phyloP scores from a whole-genome alignment of 2,888 invertebrate genomes.

The Cosmia trapezina region DNA sequence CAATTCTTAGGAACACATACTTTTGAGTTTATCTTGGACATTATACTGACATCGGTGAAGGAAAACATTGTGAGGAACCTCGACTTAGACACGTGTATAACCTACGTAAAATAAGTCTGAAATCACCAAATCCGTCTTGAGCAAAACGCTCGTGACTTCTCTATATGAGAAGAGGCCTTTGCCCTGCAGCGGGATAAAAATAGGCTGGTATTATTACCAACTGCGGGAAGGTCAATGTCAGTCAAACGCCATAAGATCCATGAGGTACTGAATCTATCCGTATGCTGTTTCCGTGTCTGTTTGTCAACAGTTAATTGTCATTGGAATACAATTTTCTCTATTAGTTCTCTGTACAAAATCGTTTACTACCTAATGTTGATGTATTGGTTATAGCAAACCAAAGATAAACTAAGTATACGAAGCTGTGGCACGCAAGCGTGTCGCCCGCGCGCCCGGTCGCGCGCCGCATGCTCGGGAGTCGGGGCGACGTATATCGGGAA shows the following conservation, averaged over 20 bases:
- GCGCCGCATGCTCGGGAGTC: constrained; percentile 55
- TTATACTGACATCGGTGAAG: neutral
- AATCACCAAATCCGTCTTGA: too few species aligned
- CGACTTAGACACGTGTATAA: too few species aligned
- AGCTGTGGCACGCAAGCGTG: constrained; percentile 49
- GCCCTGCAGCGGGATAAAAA: neutral
- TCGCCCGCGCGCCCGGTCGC: constrained; percentile 65
- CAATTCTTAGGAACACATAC: neutral
- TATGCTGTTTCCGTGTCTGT: neutral
- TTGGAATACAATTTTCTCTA: too few species aligned
- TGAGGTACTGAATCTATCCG: neutral
- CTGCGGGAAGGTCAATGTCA: neutral
- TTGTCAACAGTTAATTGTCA: neutral
- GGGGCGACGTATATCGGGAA: constrained; percentile 77
- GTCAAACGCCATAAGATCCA: neutral
- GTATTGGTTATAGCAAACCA: constrained; percentile 6
- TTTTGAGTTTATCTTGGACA: neutral
- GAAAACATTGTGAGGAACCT: neutral
- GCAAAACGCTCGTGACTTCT: too few species aligned
- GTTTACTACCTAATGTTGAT: neutral
- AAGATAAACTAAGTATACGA: constrained; percentile 26
- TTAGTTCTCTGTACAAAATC: constrained; percentile 1
- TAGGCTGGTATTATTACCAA: neutral
- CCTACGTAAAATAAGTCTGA: too few species aligned
- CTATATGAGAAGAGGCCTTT: neutral